Base-by-base conservation (phyloP, 1,140 invertebrate species). In the Drosophila ironensis region DNA sequence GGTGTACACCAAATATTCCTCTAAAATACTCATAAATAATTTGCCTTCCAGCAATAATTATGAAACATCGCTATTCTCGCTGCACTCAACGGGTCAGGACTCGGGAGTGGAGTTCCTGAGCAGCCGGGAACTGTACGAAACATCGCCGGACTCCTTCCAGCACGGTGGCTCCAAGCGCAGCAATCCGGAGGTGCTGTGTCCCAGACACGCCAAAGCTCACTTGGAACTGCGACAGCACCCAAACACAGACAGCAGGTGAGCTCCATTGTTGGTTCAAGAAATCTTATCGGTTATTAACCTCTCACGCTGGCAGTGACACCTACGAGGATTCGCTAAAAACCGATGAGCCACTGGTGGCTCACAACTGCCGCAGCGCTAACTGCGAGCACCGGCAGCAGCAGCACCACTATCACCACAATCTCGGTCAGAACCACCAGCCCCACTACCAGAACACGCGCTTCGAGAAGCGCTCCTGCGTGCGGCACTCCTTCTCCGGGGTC, bases 41-140 rank as follows among this genome's bases (percentile, higher is more conserved):
- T 51, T 5, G 4, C 3, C 28, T 20, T 17, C 2, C 17, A 86
- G 81, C 4, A 81, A 87, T 28, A 86, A 86, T 8, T 88, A 88
- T 42, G 94, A 95, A 87, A 93, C 93, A 41, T 94, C 94, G 56
- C 91, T 94, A 88, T 93, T 94, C 61, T 95, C 94, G 50, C 91
- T 95, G 60, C 94, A 95, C 91, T 96, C 95, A 54, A 95, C 94
- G 75, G 94, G 94, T 11, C 93, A 95, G 86, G 95, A 96, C 90
- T 95, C 94, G 4, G 95, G 95, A 25, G 95, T 96, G 64, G 93
- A 90, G 45, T 88, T 90, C 48, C 60, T 88, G 4, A 89, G 88
- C 54, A 89, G 86, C 33, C 93, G 33, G 91, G 94, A 73, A 91
- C 91, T 70, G 70, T 91, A 73, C 87, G 93, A 75, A 93, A 94